Conservation (phyloP, 2,888 invertebrate species). For the Pollenia labialis region DNA sequence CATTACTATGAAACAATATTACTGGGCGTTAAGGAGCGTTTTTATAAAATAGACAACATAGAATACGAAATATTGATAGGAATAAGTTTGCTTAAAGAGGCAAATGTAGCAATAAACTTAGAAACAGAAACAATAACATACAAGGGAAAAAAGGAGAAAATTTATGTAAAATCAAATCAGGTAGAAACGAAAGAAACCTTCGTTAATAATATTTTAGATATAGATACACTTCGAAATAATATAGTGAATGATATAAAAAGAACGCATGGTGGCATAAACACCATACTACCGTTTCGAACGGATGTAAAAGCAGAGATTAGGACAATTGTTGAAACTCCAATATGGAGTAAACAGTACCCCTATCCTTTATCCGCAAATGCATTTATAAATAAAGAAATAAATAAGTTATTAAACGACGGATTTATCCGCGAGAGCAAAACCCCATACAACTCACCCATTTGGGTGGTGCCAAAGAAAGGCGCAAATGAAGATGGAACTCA, state of each 20-base stretch:
- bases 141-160: not conserved
- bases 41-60: constrained; percentile 54
- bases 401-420: constrained; percentile 28
- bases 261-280: constrained; percentile 35
- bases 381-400: constrained; percentile 60
- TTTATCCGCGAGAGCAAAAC: constrained; percentile 54
- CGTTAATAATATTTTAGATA: constrained; percentile 11
- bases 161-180: constrained; percentile 3
- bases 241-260: constrained; percentile 8
- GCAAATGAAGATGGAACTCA: too few species aligned
- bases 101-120: constrained; percentile 18
- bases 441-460: constrained; percentile 55
- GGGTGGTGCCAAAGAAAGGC: too few species aligned
- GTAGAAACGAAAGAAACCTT: constrained; percentile 15
- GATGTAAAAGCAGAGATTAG: constrained; percentile 66
- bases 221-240: constrained; percentile 14
- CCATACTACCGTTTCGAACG: constrained; percentile 60
- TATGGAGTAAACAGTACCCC: constrained; percentile 64
- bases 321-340: constrained; percentile 52
- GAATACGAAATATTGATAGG: constrained; percentile 58
- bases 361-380: constrained; percentile 54
- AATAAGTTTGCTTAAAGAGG: not conserved
- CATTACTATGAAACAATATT: constrained; percentile 41
- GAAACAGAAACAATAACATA: not conserved
- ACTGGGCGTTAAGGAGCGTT: constrained; percentile 38